A percentile compares a stretch with the other conserved stretches of the same genome.
phyloP scores from a whole-genome alignment of 2,113 vertebrate species.

The Carassius carassius region DNA sequence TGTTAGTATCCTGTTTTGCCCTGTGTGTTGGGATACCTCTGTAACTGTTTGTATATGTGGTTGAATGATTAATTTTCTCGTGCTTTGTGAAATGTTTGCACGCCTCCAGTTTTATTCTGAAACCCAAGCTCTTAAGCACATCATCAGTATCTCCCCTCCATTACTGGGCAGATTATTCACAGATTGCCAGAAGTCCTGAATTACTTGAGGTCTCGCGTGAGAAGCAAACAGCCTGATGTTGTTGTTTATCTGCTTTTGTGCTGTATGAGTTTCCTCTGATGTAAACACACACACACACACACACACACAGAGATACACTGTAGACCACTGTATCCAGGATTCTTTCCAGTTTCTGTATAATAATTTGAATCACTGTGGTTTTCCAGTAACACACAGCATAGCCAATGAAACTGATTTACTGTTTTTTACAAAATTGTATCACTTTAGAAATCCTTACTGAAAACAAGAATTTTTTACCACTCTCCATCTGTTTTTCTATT shows the following conservation, averaged over 20 bases:
- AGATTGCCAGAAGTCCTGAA: conserved; percentile 53
- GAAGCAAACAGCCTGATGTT: conserved; percentile 51
- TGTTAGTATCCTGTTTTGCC: conserved; percentile 7
- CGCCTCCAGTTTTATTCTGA: conserved; percentile 45
- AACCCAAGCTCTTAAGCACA: conserved; percentile 33
- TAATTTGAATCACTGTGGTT: conserved; percentile 33
- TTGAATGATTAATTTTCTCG: conserved; percentile 35
- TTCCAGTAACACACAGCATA: conserved; percentile 24
- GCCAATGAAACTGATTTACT: conserved; percentile 27
- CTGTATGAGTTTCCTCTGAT: conserved; percentile 44
- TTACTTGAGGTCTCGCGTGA: conserved; percentile 61
- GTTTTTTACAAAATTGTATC: conserved; percentile 6
- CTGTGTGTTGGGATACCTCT: conserved; percentile 32
- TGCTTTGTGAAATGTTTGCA: conserved; percentile 41
- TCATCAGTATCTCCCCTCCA: conserved; percentile 56
- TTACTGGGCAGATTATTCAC: conserved; percentile 59
- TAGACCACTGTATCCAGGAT: conserved; percentile 33
- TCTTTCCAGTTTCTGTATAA: conserved; percentile 42
- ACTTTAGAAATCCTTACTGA: conserved; percentile 12
- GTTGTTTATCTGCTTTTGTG: conserved; percentile 53
- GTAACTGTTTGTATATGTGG: conserved; percentile 34
- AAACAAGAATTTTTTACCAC: not conserved
- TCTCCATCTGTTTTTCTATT: conserved; percentile 20
- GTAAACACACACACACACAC: conserved; percentile 30
- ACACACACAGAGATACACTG: conserved; percentile 23